Evolutionary conservation across 2,113 vertebrate genomes (phyloP).

Genomic region (Cololabis saira): DNA sequence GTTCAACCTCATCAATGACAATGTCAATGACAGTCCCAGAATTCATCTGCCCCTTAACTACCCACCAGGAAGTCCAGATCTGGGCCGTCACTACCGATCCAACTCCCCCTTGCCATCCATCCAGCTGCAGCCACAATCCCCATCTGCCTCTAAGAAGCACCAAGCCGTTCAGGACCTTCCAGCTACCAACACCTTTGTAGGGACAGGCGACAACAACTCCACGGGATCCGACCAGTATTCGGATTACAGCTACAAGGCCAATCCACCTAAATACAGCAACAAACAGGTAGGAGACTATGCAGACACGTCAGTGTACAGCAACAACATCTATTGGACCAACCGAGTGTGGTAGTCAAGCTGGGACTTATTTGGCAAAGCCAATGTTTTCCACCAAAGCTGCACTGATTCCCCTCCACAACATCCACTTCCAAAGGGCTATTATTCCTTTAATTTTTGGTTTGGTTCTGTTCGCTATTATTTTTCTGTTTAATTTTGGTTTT

Average conservation of each 20-base stretch:
- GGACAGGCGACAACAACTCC: slow-evolving; percentile 97
- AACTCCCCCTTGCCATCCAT: slow-evolving; percentile 97
- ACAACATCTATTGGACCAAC: slow-evolving; percentile 89
- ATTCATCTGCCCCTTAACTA: slow-evolving; percentile 97
- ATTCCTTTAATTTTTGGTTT: slow-evolving; percentile 26
- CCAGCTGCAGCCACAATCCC: slow-evolving; percentile 96
- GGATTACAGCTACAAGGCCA: slow-evolving; percentile 99
- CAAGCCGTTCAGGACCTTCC: slow-evolving; percentile 98
- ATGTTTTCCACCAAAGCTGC: slow-evolving; percentile 70
- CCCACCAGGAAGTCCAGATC: slow-evolving; percentile 92
- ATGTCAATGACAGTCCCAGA: slow-evolving; percentile 90
- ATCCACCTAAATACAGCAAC: slow-evolving; percentile 98
- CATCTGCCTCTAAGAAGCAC: slow-evolving; percentile 98
- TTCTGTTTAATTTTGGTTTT: slow-evolving; percentile 50
- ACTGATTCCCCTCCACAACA: slow-evolving; percentile 63
- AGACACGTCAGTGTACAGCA: slow-evolving; percentile 83
- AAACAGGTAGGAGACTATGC: slow-evolving; percentile 99
- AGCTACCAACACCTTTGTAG: slow-evolving; percentile 97
- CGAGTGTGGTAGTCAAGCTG: slow-evolving; percentile 84
- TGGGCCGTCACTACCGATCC: slow-evolving; percentile 97
- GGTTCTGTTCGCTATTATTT: slow-evolving; percentile 55
- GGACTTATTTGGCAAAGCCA: slow-evolving; percentile 56
- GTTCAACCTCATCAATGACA: slow-evolving; percentile 95
- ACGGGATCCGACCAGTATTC: slow-evolving; percentile 99
- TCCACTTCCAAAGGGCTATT: slow-evolving; percentile 34